Evolutionary conservation across 2,113 vertebrate species (phyloP).

Genomic region (Haemorhous mexicanus): DNA sequence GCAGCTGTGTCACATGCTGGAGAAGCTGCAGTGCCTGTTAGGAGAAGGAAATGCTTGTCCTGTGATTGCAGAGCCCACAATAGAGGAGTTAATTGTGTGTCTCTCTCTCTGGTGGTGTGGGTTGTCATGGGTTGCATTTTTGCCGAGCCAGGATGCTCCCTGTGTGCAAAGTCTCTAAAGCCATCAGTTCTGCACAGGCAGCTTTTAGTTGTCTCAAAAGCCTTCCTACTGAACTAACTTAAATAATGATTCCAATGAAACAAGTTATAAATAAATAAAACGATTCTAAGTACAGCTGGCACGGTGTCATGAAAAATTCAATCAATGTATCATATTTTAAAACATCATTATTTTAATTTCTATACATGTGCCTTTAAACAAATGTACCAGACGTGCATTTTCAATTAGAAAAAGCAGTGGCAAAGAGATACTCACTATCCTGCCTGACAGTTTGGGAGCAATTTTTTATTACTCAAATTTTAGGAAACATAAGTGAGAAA

Average conservation of each 20-base stretch:
- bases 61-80: constrained; percentile 58
- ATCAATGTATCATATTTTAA: neutral
- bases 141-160: constrained; percentile 34
- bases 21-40: constrained; percentile 46
- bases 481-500: neutral
- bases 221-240: neutral
- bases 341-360: neutral
- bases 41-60: constrained; percentile 54
- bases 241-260: neutral
- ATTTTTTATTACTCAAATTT: neutral
- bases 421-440: neutral
- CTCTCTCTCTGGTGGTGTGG: constrained; percentile 52
- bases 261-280: neutral
- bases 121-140: constrained; percentile 54
- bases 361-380: neutral
- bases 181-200: constrained; percentile 14
- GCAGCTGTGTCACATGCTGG: constrained; percentile 33
- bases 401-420: neutral
- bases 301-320: neutral
- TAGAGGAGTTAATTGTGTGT: constrained; percentile 69
- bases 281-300: neutral
- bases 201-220: neutral
- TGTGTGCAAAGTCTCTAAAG: constrained; percentile 30
- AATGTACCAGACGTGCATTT: neutral
- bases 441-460: neutral